A percentile compares a stretch with the other conserved stretches of the same genome.
These are phyloP conservation scores for Nycticryphes semicollaris DNA, from an alignment of 2,113 vertebrate species.

Conservation along the genomic window DNA sequence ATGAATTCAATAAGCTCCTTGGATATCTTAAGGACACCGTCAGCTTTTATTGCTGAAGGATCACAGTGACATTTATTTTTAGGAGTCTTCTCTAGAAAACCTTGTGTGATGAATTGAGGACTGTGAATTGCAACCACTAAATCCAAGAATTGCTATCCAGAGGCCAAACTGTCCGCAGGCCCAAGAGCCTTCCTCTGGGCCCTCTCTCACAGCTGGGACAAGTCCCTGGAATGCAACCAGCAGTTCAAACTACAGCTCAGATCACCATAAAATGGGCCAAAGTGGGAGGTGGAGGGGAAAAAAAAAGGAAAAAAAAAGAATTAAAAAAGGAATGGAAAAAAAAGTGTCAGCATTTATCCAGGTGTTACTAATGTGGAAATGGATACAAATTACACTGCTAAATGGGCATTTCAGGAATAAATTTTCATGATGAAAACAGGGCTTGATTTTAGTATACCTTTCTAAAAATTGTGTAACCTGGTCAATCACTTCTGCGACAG, in stretches of 20 bases:
- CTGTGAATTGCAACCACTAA: neutral
- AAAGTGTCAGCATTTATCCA: neutral
- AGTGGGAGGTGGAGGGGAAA: accelerated
- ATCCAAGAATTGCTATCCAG: neutral
- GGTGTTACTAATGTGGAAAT: neutral
- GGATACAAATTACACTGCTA: neutral
- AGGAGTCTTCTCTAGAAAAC: neutral
- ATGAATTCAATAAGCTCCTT: neutral
- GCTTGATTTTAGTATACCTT: neutral
- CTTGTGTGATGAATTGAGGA: neutral
- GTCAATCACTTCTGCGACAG: neutral
- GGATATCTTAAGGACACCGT: neutral
- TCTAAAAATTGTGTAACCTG: neutral
- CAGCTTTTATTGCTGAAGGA: neutral
- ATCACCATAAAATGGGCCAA: neutral
- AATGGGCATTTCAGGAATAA: neutral
- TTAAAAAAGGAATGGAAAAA: neutral
- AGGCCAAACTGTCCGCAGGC: neutral
- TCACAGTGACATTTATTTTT: neutral
- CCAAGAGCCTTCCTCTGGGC: neutral
- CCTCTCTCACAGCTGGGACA: accelerated
- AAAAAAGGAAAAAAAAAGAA: too few species aligned
- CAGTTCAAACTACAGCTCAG: neutral
- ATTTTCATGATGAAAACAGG: neutral
- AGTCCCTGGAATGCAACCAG: neutral